Percentiles rank a stretch among this genome's conserved stretches.
Evolutionary conservation across 2,888 invertebrate genomes (phyloP).

Genomic region (Steinernema scapterisci): DNA sequence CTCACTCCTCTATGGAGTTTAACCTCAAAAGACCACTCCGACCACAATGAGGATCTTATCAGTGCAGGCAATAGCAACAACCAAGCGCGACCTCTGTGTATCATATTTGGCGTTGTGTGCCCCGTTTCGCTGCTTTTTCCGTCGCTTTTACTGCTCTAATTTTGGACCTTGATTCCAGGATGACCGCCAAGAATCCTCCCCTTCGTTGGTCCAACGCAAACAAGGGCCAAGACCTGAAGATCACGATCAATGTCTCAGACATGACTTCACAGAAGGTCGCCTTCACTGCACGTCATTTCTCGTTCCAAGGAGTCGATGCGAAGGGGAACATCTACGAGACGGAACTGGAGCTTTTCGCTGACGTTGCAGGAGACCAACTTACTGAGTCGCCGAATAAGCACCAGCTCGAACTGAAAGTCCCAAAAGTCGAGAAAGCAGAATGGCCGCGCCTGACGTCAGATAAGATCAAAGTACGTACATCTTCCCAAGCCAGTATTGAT

Average conservation of each 20-base stretch:
- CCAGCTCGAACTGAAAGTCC: background rate
- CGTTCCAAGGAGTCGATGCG: background rate
- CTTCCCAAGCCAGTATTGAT: background rate
- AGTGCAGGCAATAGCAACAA: no score
- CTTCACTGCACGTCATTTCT: background rate
- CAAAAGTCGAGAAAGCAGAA: background rate
- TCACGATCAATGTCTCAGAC: background rate
- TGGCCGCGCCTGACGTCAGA: slow-evolving; percentile 21
- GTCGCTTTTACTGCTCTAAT: no score
- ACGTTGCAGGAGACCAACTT: background rate
- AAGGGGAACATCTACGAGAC: background rate
- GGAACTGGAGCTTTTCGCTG: background rate
- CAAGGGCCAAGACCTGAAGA: background rate
- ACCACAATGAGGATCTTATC: no score
- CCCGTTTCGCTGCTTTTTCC: no score
- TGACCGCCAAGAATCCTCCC: background rate
- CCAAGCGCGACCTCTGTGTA: no score
- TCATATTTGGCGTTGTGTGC: no score
- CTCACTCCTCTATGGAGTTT: no score
- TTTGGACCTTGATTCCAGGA: no score
- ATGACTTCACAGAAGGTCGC: background rate
- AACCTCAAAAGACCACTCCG: no score
- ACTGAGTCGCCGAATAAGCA: background rate
- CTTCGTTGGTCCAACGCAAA: background rate
- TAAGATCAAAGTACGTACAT: background rate